Conservation (phyloP, 2,113 vertebrate genomes). For the Pterophyllum scalare region DNA sequence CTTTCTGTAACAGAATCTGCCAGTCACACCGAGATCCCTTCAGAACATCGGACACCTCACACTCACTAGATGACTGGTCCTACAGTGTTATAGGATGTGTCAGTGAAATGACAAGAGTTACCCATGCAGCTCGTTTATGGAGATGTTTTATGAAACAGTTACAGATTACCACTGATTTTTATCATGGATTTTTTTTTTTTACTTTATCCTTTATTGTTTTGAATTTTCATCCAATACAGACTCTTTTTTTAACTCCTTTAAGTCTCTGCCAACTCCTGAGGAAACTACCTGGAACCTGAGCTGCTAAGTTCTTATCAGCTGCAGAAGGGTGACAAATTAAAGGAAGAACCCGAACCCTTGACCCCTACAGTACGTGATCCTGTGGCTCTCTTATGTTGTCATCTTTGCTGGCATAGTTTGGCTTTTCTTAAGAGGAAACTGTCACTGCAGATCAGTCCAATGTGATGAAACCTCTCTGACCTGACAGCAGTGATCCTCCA, state of each 20-base stretch:
- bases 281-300: not conserved
- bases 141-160: not conserved
- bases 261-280: not conserved
- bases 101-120: too few relatives aligned
- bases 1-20: not conserved
- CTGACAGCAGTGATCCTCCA: not conserved
- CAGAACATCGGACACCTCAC: too few relatives aligned
- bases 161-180: too few relatives aligned
- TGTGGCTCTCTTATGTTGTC: not conserved
- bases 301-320: too few relatives aligned
- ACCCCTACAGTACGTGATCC: not conserved
- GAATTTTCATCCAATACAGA: too few relatives aligned
- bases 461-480: not conserved
- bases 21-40: not conserved
- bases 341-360: fast-evolving
- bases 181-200: too few relatives aligned
- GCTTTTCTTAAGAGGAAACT: not conserved
- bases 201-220: too few relatives aligned
- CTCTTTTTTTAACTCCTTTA: not conserved
- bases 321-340: not conserved
- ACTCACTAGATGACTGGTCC: too few relatives aligned
- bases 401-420: fast-evolving
- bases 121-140: too few relatives aligned
- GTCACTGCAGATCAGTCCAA: fast-evolving
- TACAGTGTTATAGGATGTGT: too few relatives aligned